phyloP scores from a whole-genome alignment of 2,113 vertebrate species.

The Leucosticte australis region DNA sequence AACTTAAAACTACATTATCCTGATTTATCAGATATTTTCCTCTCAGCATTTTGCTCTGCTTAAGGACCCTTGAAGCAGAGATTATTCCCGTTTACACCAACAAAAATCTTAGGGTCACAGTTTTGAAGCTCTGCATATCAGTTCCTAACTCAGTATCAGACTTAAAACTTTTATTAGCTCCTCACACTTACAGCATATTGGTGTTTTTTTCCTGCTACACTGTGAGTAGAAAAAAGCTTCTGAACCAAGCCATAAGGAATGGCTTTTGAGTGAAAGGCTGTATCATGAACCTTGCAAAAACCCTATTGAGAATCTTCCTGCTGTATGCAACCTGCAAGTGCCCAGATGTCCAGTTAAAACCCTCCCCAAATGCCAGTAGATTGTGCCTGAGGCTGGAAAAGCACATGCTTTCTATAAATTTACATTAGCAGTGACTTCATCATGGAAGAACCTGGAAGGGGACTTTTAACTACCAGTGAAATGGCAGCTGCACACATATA shows the following conservation, averaged over 20 bases:
- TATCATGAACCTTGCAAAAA: background rate
- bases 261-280: background rate
- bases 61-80: conserved; percentile 30
- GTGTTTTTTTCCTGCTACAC: background rate
- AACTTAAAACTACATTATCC: conserved; percentile 37
- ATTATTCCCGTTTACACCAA: background rate
- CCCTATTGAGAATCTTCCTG: background rate
- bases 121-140: background rate
- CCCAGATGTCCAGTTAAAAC: background rate
- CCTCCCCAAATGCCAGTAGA: background rate
- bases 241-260: background rate
- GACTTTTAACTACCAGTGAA: background rate
- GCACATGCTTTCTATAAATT: background rate
- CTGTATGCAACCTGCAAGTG: background rate
- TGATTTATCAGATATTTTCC: conserved; percentile 43
- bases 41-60: conserved; percentile 26
- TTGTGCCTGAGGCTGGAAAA: background rate
- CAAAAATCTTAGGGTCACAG: background rate
- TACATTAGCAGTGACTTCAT: background rate
- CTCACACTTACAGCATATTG: background rate
- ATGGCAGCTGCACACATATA: background rate
- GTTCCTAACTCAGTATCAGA: background rate
- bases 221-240: background rate
- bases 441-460: background rate
- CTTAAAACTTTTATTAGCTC: background rate